phyloP scores from a whole-genome alignment of 2,888 invertebrate genomes.

The Phania funesta region DNA sequence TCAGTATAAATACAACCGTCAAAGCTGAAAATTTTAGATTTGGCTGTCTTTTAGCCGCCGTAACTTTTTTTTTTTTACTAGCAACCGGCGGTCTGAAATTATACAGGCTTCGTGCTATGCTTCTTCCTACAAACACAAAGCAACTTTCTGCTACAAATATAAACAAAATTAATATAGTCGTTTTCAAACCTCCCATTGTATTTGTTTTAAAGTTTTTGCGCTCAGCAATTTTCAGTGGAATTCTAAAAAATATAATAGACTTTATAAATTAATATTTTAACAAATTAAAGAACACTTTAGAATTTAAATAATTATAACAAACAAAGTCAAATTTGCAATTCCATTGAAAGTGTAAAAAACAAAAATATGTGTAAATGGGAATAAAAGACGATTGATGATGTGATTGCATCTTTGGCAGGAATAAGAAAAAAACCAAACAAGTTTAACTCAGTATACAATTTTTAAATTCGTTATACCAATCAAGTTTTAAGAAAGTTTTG shows the following conservation, averaged over 20 bases:
- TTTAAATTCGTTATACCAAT: constrained; percentile 30
- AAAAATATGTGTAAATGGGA: neutral
- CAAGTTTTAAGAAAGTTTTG: constrained; percentile 52
- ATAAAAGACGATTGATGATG: constrained; percentile 26
- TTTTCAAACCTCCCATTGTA: constrained; percentile 1
- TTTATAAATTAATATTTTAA: constrained; percentile 5
- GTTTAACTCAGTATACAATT: constrained; percentile 34
- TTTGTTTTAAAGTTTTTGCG: neutral
- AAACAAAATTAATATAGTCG: constrained; percentile 47
- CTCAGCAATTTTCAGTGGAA: neutral
- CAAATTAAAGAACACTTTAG: neutral
- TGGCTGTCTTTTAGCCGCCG: too few species aligned
- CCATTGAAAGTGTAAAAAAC: neutral
- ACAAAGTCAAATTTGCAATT: neutral
- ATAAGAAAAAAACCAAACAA: constrained; percentile 30
- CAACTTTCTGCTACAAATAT: too few species aligned
- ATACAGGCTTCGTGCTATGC: too few species aligned
- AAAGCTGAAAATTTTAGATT: too few species aligned
- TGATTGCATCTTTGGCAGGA: constrained; percentile 36
- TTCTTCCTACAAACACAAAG: too few species aligned
- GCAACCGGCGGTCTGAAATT: too few species aligned
- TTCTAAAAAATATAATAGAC: neutral
- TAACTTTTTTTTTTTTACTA: too few species aligned
- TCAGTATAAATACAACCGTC: too few species aligned
- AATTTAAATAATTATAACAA: constrained; percentile 11